Evolutionary conservation across 2,888 invertebrate genomes (phyloP), one percentile per base, ranked within the genome.

Genomic region (Minunthozetes semirufus): DNA sequence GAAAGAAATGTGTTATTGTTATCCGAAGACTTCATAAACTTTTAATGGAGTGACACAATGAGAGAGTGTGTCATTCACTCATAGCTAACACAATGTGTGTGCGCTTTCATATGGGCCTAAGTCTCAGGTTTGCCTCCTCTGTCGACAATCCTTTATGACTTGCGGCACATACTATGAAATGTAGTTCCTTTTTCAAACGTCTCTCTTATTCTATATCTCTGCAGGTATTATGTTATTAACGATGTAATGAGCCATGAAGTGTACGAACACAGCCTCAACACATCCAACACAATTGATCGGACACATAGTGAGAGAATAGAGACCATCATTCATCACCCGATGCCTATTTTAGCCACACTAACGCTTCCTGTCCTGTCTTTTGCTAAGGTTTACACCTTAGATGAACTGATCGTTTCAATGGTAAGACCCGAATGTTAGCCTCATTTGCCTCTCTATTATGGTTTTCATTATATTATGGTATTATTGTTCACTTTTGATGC

Each of bases 241-340:
- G 63, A 73, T 73, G 33, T 73, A 73, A 73, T 73, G 73, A 73
- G 73, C 73, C 73, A 38, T 73, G 42, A 66, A 66, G 66, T 66
- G 38, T 19, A 66, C 38, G 33, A 66, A 66, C 38, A 61, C 61
- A 27, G 19, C 48, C n/a, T 27, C n/a, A 59, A 27, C 17, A 59
- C 29, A 56, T n/a, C 27, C 59, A 59, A 53, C 38, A 66, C 66
- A 66, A 66, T 66, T 66, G 66, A 33, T 66, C n/a, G 66, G 66
- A 66, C 66, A 66, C 66, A 66, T 66, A 66, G 66, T 66, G 66
- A 6, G 61, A 9, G 38, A 33, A 19, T 33, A 33, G 17, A n/a
- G 19, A n/a, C 66, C 38, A 38, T 66, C 33, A 66, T 66, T 33
- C 9, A 66, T 66, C 66, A 66, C 66, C n/a, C 66, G 38, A 17